Percentiles rank a stretch among this genome's conserved stretches.
phyloP scores from a whole-genome alignment of 2,888 invertebrate species.

The Chalcis sispes region DNA sequence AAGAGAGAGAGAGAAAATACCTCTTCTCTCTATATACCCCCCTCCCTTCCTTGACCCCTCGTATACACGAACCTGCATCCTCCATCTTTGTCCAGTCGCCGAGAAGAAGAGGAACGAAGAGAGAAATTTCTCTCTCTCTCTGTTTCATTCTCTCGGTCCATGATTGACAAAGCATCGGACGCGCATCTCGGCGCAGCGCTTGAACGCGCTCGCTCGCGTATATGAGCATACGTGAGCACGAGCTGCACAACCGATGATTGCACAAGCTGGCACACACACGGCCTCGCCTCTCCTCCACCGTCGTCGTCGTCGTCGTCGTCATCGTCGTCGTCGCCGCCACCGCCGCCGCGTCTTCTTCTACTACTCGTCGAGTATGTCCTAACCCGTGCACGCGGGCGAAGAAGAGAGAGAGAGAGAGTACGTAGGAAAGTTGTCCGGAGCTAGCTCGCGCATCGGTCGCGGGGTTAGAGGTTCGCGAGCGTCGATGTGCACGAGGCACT shows the following conservation, averaged over 20 bases:
- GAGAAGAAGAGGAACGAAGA: not conserved
- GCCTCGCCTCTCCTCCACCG: conserved; percentile 22
- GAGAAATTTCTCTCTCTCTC: conserved; percentile 28
- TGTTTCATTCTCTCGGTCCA: not conserved
- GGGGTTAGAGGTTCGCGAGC: conserved; percentile 48
- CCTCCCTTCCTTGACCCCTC: not conserved
- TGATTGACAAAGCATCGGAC: conserved; percentile 56
- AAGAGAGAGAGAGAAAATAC: conserved; percentile 33
- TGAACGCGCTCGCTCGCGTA: too few relatives aligned
- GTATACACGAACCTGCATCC: not conserved
- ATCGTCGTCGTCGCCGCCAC: not conserved
- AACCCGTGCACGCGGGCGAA: not conserved
- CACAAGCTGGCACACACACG: conserved; percentile 22
- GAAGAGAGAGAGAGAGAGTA: conserved; percentile 12
- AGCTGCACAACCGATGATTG: conserved; percentile 39
- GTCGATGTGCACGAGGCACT: conserved; percentile 20
- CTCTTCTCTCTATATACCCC: not conserved
- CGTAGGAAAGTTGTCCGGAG: conserved; percentile 41
- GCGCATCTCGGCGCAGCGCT: too few relatives aligned
- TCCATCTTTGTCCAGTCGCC: conserved; percentile 25
- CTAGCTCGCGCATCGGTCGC: conserved; percentile 23
- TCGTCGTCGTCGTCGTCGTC: conserved; percentile 2
- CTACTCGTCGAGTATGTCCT: not conserved
- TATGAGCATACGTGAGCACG: conserved; percentile 10
- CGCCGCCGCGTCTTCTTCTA: not conserved